These are phyloP conservation scores for Nephotettix cincticeps DNA, from an alignment of 1,140 invertebrate species.

Conservation along the genomic window DNA sequence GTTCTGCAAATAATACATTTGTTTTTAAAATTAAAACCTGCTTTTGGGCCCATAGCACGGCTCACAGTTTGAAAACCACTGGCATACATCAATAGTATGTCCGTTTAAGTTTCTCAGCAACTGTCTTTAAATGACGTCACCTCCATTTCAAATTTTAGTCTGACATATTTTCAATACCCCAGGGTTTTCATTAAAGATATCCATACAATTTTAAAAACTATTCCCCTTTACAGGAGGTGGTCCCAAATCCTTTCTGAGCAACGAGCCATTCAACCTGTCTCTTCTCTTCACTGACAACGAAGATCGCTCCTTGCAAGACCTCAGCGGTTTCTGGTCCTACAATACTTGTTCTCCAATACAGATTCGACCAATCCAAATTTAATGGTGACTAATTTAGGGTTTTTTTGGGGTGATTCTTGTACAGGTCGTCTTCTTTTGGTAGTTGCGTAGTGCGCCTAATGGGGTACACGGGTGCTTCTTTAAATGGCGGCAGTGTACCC, in stretches of 20 bases:
- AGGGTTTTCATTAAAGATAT: background rate
- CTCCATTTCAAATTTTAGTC: too few relatives aligned
- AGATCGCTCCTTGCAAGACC: constrained; percentile 31
- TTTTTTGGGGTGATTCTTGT: too few relatives aligned
- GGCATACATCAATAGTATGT: background rate
- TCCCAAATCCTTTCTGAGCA: background rate
- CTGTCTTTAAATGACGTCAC: too few relatives aligned
- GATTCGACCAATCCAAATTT: constrained; percentile 41
- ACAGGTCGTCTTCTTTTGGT: too few relatives aligned
- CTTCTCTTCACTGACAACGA: background rate
- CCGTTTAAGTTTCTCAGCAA: background rate
- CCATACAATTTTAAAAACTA: too few relatives aligned
- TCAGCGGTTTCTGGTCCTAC: constrained; percentile 38
- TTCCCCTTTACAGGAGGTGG: background rate
- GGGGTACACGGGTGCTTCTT: too few relatives aligned
- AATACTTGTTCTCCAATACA: constrained; percentile 40
- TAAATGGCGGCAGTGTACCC: too few relatives aligned
- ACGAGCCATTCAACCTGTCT: constrained; percentile 1
- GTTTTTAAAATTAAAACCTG: too few relatives aligned
- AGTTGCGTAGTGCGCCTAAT: too few relatives aligned
- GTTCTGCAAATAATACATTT: background rate
- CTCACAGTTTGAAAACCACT: background rate
- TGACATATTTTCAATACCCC: background rate
- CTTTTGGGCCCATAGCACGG: background rate
- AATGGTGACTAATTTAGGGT: too few relatives aligned